Evolutionary conservation across 2,888 invertebrate species (phyloP).

Genomic region (Lingula anatina): DNA sequence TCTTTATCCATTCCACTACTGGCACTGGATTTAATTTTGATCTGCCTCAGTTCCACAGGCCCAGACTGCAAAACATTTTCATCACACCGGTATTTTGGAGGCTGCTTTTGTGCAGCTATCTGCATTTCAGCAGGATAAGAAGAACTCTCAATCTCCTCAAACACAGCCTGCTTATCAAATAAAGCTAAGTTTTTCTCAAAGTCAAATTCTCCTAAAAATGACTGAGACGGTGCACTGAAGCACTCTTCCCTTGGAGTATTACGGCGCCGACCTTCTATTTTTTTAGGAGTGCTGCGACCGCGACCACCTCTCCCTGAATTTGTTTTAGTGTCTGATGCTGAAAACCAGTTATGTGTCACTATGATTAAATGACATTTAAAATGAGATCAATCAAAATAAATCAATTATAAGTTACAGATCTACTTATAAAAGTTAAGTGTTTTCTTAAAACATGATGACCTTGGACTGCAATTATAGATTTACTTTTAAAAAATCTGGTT

Average conservation of each 20-base stretch:
- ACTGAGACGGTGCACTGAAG: constrained; percentile 69
- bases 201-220: constrained; percentile 75
- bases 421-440: too few relatives aligned
- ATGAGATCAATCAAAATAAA: too few relatives aligned
- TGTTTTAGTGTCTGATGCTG: constrained; percentile 10
- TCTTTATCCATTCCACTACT: constrained; percentile 54
- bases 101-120: constrained; percentile 14
- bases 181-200: constrained; percentile 90
- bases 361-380: too few relatives aligned
- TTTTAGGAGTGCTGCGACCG: constrained; percentile 50
- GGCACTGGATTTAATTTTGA: constrained; percentile 63
- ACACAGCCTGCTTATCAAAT: constrained; percentile 79
- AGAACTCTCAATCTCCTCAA: constrained; percentile 64
- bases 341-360: neutral
- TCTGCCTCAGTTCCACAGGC: constrained; percentile 65
- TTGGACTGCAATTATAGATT: too few relatives aligned
- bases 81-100: constrained; percentile 70
- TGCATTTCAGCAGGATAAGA: constrained; percentile 22
- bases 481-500: too few relatives aligned
- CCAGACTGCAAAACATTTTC: constrained; percentile 73
- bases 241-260: constrained; percentile 59
- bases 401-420: too few relatives aligned
- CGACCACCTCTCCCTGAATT: constrained; percentile 11
- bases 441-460: too few relatives aligned
- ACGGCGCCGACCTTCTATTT: constrained; percentile 55